Conservation (phyloP, 2,797 vertebrate species). For the Tarsius wallacei region DNA sequence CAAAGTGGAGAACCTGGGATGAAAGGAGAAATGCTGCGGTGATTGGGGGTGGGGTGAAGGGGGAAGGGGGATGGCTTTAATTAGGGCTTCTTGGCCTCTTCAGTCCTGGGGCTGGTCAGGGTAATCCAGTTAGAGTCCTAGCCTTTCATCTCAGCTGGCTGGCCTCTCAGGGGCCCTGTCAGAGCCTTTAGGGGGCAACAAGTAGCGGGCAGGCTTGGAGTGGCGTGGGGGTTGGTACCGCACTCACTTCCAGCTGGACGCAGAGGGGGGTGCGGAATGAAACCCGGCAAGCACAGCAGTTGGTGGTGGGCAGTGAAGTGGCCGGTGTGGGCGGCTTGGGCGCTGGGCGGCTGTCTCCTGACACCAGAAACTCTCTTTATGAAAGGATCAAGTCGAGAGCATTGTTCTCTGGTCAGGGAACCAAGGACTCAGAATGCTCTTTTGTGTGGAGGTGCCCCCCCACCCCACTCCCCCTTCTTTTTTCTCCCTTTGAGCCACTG, state of each 20-base stretch:
- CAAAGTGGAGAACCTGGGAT: constrained; percentile 88
- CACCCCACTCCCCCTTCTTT: constrained; percentile 78
- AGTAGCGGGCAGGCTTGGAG: constrained; percentile 75
- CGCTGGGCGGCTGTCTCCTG: constrained; percentile 93
- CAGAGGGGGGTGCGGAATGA: constrained; percentile 83
- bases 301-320: constrained; percentile 88
- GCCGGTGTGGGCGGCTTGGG: constrained; percentile 83
- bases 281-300: constrained; percentile 83
- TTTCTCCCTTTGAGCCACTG: constrained; percentile 89
- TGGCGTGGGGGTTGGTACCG: constrained; percentile 79
- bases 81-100: constrained; percentile 91
- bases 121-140: constrained; percentile 93
- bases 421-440: constrained; percentile 96
- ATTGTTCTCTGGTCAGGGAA: constrained; percentile 95
- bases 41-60: constrained; percentile 83
- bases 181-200: constrained; percentile 88
- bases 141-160: constrained; percentile 91
- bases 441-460: constrained; percentile 94
- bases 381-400: constrained; percentile 94
- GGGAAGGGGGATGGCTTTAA: constrained; percentile 90
- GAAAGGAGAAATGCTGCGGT: constrained; percentile 88
- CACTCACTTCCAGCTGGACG: constrained; percentile 85
- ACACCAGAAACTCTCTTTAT: constrained; percentile 95
- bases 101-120: constrained; percentile 89
- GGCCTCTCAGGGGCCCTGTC: constrained; percentile 87